Evolutionary conservation across 2,888 invertebrate genomes (phyloP).

Genomic region (Cyclophora albipunctata): DNA sequence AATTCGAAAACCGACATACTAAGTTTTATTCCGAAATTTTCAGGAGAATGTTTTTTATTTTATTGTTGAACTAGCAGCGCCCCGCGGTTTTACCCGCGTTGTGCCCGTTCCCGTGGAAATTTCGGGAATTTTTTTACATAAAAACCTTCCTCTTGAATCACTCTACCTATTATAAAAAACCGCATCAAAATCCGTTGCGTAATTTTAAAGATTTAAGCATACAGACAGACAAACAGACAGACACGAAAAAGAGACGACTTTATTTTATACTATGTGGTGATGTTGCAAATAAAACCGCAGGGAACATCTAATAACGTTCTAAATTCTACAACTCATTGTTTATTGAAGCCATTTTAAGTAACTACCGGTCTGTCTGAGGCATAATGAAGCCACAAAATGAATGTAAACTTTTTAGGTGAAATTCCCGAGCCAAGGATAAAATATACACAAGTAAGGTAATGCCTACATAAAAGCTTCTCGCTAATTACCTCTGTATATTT

Average conservation of each 20-base stretch:
- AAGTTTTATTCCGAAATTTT: neutral
- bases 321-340: constrained; percentile 1
- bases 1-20: too few species aligned
- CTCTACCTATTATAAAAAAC: too few species aligned
- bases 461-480: constrained; percentile 8
- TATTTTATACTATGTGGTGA: too few species aligned
- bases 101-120: too few species aligned
- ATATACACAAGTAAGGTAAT: constrained; percentile 7
- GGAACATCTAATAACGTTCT: constrained; percentile 2
- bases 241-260: too few species aligned
- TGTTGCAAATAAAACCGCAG: neutral
- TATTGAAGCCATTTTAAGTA: constrained; percentile 4
- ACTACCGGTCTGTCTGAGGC: constrained; percentile 5
- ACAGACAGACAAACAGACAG: too few species aligned
- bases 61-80: too few species aligned
- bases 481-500: constrained; percentile 15
- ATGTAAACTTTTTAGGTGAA: constrained; percentile 12
- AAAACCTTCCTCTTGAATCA: too few species aligned
- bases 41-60: neutral
- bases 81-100: too few species aligned
- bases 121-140: too few species aligned
- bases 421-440: constrained; percentile 15
- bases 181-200: too few species aligned
- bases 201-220: too few species aligned
- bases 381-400: constrained; percentile 3